Base-by-base conservation (phyloP, 2,113 vertebrate genomes). In the Elanoides forficatus region DNA sequence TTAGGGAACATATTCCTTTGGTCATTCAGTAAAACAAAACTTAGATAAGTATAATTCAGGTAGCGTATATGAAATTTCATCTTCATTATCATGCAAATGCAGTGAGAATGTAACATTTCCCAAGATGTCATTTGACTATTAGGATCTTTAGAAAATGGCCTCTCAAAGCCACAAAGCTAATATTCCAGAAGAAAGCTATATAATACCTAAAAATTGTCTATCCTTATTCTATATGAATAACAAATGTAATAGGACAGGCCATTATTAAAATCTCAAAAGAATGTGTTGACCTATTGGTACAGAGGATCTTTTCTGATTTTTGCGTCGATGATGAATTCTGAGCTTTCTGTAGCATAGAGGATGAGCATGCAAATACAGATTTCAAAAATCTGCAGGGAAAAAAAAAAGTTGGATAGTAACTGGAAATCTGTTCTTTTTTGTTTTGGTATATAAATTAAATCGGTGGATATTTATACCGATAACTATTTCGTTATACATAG, bases 51-150 rank as follows among this genome's bases (percentile, higher is more conserved):
- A 48, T 86, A 93, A 95, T 97, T 95, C 84, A 94, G 82, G 82
- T 94, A 84, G 83, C 84, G 47, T 87, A 42, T 96, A 97, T 94
- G 93, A 95, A 97, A 95, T 97, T 85, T 94, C 88, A 86, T 93
- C 87, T 97, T 96, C 95, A 98, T 97, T 98, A 90, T 98, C 98
- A 95, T 97, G 93, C 86, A 97, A 98, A 93, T 83, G 65, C 68
- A 71, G 43, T 82, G 89, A 96, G 89, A 87, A 95, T 63, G 23
- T 96, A 87, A 93, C 96, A 93, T 97, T 98, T 97, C 97, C 92
- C 94, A 97, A 96, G 97, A 96, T 97, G 81, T 97, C 93, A 97
- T 95, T 97, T 97, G 81, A 87, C 95, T 97, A 60, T 98, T 96
- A 97, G 74, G 82, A 96, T 98, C 96, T 97, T 97, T 97, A 98